Base-by-base conservation (phyloP, 2,797 vertebrate species). In the Gorsachius magnificus region DNA sequence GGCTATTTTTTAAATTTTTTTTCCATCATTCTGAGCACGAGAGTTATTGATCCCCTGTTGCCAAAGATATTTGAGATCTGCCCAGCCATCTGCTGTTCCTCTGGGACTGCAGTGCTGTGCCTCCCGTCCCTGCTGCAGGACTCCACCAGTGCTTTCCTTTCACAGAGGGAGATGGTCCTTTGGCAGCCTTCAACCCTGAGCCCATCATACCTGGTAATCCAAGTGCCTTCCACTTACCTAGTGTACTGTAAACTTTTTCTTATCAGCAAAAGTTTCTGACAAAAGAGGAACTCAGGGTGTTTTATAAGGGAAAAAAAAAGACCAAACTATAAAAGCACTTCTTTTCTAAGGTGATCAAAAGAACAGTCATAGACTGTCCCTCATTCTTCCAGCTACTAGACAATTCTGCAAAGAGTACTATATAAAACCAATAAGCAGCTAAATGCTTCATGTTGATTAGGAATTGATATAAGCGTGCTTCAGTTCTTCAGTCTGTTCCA, bases 301-400 rank as follows among this genome's bases (percentile, higher is more conserved):
- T 85, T 29, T 33, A 60, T 33, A 9, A 65, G 3, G 31, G 3
- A 29, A 4, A 13, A 87, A 69, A 65, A 56, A 66, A 51, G 9
- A 56, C 7, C 16, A 16, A 70, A 53, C n/a, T 63, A 19, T 48
- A 85, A 91, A 90, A 71, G 9, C 13, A 58, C 24, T 41, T 91
- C 13, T 80, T 88, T 95, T 72, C 69, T 69, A 58, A 66, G 12
- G 33, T 58, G 25, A 72, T 82, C 5, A 64, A 83, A 51, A 85
- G 36, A 74, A 64, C 38, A 82, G 12, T 63, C 15, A 17, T 45
- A 50, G 74, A 58, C 10, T 58, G 36, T 61, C 84, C 43, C 74
- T 90, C n/a, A 41, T 95, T 90, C 51, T 86, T 72, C 66, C 54
- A 90, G 51, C 46, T 82, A 26, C 31, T 45, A 58, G 58, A 45